A percentile compares a stretch with the other conserved stretches of the same genome.
Evolutionary conservation across 2,888 invertebrate genomes (phyloP).

Genomic region (Drosophila pullipes): DNA sequence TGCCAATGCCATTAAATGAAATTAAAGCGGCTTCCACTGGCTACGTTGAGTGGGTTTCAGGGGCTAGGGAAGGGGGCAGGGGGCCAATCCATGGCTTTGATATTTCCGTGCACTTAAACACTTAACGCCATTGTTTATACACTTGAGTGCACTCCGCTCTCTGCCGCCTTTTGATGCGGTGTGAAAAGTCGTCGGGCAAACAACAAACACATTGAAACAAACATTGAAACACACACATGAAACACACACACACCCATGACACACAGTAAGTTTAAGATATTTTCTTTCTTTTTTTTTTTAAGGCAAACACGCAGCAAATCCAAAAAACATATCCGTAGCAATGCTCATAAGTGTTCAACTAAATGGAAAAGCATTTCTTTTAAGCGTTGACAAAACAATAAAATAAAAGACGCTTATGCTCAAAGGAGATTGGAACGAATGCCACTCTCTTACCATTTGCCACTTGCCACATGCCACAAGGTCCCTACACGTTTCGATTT

Average conservation of each 20-base stretch:
- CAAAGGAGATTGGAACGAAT: slow-evolving; percentile 37
- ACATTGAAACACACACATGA: slow-evolving; percentile 24
- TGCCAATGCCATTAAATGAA: slow-evolving; percentile 70
- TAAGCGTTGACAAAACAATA: slow-evolving; percentile 80
- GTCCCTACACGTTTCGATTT: slow-evolving; percentile 58
- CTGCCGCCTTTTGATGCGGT: slow-evolving; percentile 78
- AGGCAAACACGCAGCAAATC: slow-evolving; percentile 46
- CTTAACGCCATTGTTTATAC: slow-evolving; percentile 80
- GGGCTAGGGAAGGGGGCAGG: not conserved
- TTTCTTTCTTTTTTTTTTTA: slow-evolving; percentile 58
- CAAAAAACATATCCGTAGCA: slow-evolving; percentile 67
- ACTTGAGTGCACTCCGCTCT: slow-evolving; percentile 73
- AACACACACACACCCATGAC: not conserved
- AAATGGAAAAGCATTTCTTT: slow-evolving; percentile 81
- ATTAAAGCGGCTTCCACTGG: slow-evolving; percentile 60
- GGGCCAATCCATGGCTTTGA: slow-evolving; percentile 73
- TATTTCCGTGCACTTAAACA: slow-evolving; percentile 80
- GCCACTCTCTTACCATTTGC: slow-evolving; percentile 26
- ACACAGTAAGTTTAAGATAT: slow-evolving; percentile 56
- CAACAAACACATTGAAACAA: slow-evolving; percentile 30
- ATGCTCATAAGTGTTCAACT: slow-evolving; percentile 80
- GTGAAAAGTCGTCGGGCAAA: slow-evolving; percentile 73
- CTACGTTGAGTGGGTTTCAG: not conserved
- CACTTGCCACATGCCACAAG: slow-evolving; percentile 46
- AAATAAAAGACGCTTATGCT: slow-evolving; percentile 74